Base-by-base conservation (phyloP, 2,888 invertebrate genomes). In the Tetragonula carbonaria region DNA sequence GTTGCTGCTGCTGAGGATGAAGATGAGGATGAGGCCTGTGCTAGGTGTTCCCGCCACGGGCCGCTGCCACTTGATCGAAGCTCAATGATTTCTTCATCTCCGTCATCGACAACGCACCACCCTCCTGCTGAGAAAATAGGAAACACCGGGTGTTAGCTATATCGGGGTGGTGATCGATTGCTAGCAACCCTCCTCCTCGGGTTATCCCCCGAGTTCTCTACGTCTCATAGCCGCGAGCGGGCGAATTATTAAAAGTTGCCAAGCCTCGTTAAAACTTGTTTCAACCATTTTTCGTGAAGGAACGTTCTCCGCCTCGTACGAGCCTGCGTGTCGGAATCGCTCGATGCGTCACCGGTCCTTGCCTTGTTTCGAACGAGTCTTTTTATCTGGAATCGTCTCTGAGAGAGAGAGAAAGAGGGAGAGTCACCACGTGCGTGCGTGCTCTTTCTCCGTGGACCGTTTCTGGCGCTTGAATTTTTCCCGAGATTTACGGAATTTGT, bases 71-170 rank as follows among this genome's bases (percentile, higher is more conserved):
- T 91, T 95, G 95, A 91, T 96, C 96, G 95, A 96, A 96, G 91
- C 95, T 95, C 91, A 96, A 95, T 87, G 96, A 96, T 95, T 96
- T 96, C 94, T 96, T 96, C 95, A 96, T 95, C 93, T 96, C 96
- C 94, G 96, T 96, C 96, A 96, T 96, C 88, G 96, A 96, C 90
- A 96, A 94, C 87, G 96, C 95, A 79, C 96, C 96, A 90, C 96
- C 95, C 93, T 96, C 96, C 96, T 96, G 95, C 90, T 95, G 92
- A 87, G 74, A 80, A 55, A 82, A 84, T n/a, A 82, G 50, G 33
- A 74, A 80, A 81, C 71, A 65, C 76, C 53, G 78, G n/a, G 86
- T 91, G 92, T 93, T 91, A 93, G 92, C 90, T 88, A 87, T 80
- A 88, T 87, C 84, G 83, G 74, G 86, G 21, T 21, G 11, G n/a